These are phyloP conservation scores for Drosophila littoralis DNA, from an alignment of 1,140 invertebrate species.

Conservation along the genomic window DNA sequence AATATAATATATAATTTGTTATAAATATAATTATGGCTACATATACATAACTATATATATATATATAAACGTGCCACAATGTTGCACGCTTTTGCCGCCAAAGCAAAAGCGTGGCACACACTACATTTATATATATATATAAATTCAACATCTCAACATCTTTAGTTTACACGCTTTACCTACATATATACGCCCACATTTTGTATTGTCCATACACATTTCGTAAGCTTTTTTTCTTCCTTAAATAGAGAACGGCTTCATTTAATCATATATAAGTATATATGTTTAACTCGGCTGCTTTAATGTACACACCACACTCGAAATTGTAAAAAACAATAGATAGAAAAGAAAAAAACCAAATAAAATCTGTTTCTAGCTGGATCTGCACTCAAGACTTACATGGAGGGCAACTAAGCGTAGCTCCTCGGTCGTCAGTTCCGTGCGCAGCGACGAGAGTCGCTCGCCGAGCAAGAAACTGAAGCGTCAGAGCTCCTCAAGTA, in stretches of 20 bases:
- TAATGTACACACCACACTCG: conserved; percentile 6
- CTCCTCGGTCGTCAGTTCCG: conserved; percentile 49
- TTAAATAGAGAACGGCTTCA: conserved; percentile 9
- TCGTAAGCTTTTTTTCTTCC: conserved; percentile 28
- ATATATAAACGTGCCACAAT: not conserved
- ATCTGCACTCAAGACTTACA: conserved; percentile 66
- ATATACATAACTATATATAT: not conserved
- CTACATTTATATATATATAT: too few relatives aligned
- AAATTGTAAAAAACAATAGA: conserved; percentile 21
- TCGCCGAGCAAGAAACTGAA: conserved; percentile 61
- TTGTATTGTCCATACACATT: conserved; percentile 14
- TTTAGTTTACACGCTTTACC: conserved; percentile 36
- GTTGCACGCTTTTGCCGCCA: not conserved
- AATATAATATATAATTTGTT: conserved; percentile 40
- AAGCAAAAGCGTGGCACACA: conserved; percentile 1
- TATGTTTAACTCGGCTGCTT: conserved; percentile 7
- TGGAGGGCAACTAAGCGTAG: conserved; percentile 78
- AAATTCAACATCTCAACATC: not conserved
- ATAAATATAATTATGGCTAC: not conserved
- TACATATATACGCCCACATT: conserved; percentile 13
- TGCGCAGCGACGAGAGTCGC: conserved; percentile 50
- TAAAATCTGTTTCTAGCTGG: conserved; percentile 81
- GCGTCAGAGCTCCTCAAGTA: conserved; percentile 54
- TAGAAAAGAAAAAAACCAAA: conserved; percentile 42
- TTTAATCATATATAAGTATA: conserved; percentile 6